phyloP scores from a whole-genome alignment of 2,113 vertebrate genomes.

The Malaclemys terrapin region DNA sequence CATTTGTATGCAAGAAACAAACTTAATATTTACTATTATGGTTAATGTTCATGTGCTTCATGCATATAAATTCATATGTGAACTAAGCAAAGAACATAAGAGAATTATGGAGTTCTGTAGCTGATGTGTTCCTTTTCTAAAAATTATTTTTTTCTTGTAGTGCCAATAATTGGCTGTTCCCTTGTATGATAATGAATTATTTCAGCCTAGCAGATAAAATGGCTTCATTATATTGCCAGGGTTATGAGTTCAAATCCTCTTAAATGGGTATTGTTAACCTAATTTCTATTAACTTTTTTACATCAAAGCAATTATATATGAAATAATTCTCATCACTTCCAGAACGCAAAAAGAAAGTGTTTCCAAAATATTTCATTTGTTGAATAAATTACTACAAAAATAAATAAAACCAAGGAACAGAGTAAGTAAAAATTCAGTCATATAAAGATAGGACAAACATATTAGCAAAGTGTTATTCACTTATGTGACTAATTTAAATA shows the following conservation, averaged over 20 bases:
- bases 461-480: constrained; percentile 44
- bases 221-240: not conserved
- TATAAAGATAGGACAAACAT: not conserved
- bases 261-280: not conserved
- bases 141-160: rapidly evolving
- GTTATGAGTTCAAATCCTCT: not conserved
- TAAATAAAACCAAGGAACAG: not conserved
- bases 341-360: not conserved
- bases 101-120: not conserved
- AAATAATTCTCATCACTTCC: not conserved
- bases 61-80: rapidly evolving
- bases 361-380: not conserved
- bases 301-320: not conserved
- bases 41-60: rapidly evolving
- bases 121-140: not conserved
- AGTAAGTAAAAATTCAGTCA: not conserved
- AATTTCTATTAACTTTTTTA: not conserved
- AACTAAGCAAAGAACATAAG: rapidly evolving
- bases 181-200: rapidly evolving
- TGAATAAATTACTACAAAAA: not conserved
- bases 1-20: not conserved
- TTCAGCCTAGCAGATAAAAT: not conserved
- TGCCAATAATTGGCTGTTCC: not conserved
- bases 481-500: constrained; percentile 2
- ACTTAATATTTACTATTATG: not conserved